Conservation (phyloP, 2,888 invertebrate genomes). For the Aporophyla nigra region DNA sequence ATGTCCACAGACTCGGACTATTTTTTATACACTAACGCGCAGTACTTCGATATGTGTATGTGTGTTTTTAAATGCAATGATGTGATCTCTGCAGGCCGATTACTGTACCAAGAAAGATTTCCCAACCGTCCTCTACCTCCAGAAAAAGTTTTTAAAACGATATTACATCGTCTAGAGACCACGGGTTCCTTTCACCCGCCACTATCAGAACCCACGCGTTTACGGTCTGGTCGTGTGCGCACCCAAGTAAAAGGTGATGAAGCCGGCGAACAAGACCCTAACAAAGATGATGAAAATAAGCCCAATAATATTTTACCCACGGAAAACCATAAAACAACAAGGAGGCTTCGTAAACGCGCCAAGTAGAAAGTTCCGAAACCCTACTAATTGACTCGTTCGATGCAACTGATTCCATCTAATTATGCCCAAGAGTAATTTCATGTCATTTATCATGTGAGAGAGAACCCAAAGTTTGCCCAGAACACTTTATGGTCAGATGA, state of each 20-base stretch:
- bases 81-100: constrained; percentile 22
- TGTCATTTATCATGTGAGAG: constrained; percentile 19
- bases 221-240: constrained; percentile 25
- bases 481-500: constrained; percentile 32
- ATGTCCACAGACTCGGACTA: constrained; percentile 2
- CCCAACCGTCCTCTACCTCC: constrained; percentile 31
- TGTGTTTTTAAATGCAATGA: constrained; percentile 13
- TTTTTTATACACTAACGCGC: constrained; percentile 19
- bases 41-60: constrained; percentile 19
- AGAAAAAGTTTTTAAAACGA: constrained; percentile 19
- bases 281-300: neutral
- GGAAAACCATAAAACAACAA: neutral
- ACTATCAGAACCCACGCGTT: constrained; percentile 1
- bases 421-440: constrained; percentile 21
- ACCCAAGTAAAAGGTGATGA: neutral
- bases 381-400: neutral
- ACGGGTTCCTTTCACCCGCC: constrained; percentile 20
- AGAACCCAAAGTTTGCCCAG: constrained; percentile 7
- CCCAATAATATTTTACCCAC: neutral
- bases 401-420: neutral
- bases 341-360: neutral
- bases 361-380: constrained; percentile 3
- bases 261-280: neutral
- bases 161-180: constrained; percentile 10
- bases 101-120: constrained; percentile 9